Evolutionary conservation across 1,140 invertebrate species (phyloP), one percentile per base, ranked within the genome.

Genomic region (Aplysia californica): DNA sequence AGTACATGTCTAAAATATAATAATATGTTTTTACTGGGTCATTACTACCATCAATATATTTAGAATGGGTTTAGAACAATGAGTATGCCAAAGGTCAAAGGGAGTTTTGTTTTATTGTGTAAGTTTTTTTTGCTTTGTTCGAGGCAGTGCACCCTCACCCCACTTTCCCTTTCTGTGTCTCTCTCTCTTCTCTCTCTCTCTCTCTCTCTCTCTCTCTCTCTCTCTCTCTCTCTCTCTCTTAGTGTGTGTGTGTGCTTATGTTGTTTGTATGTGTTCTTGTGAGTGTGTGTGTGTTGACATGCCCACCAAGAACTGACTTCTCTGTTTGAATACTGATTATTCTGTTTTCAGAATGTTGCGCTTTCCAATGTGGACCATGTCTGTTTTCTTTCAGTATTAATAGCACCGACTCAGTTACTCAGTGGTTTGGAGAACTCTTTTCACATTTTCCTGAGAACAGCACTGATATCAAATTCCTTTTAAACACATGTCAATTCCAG

Each of bases 121-220:
- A n/a, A n/a, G n/a, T n/a, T n/a, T n/a, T n/a, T n/a, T n/a, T n/a
- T n/a, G n/a, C n/a, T n/a, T n/a, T n/a, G n/a, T n/a, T n/a, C n/a
- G n/a, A n/a, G n/a, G n/a, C n/a, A n/a, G n/a, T n/a, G n/a, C 44
- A 15, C 44, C n/a, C 29, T 61, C 18, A 18, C 58, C 29, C 58
- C 26, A 18, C 26, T 29, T 31, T 29, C 26, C 29, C 26, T 29
- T 31, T 61, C 58, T 61, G 10, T 29, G 6, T 61, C 58, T 61
- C 58, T 61, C 58, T 61, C 58, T 61, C 58, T 61, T 61, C 58
- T 61, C 58, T 61, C 26, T 61, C 58, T 61, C 58, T 61, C 58
- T 61, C 58, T 61, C 58, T 61, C 29, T 61, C 58, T 61, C 29
- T 61, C 58, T 61, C 29, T 61, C 58, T 61, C 29, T 61, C 58